phyloP scores from a whole-genome alignment of 2,797 vertebrate species.

The Manis crassicaudata region DNA sequence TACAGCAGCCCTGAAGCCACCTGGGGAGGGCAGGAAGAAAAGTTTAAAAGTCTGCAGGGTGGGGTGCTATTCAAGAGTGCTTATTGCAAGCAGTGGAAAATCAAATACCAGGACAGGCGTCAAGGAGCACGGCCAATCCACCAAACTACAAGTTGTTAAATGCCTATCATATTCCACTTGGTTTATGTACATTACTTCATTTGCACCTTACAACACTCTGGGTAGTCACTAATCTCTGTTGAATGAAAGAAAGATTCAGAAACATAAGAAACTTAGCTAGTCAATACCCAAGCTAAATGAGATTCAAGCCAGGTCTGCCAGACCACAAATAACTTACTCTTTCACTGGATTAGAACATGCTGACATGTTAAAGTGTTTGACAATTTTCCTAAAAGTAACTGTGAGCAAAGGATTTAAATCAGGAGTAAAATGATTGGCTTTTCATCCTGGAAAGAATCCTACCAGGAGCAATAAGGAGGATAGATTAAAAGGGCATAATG shows the following conservation, averaged over 20 bases:
- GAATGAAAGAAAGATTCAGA: not conserved
- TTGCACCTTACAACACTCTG: not conserved
- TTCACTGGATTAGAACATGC: not conserved
- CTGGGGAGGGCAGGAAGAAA: not conserved
- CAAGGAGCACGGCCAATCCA: not conserved
- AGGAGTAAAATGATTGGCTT: not conserved
- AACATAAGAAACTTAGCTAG: not conserved
- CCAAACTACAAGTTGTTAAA: not conserved
- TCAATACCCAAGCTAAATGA: not conserved
- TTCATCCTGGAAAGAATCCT: constrained; percentile 1
- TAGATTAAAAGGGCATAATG: not conserved
- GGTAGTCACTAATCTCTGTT: not conserved
- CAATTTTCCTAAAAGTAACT: constrained; percentile 38
- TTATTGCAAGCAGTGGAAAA: not conserved
- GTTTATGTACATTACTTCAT: not conserved
- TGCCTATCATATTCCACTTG: not conserved
- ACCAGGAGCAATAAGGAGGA: not conserved
- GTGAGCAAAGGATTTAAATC: not conserved
- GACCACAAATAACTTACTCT: constrained; percentile 14
- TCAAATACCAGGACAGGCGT: not conserved
- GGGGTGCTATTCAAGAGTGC: not conserved
- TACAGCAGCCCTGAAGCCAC: not conserved
- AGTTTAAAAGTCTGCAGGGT: not conserved
- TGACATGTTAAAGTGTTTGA: not conserved
- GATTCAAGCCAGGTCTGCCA: constrained; percentile 26